Base-by-base conservation (phyloP, 2,888 invertebrate genomes). In the Piscicola geometra region DNA sequence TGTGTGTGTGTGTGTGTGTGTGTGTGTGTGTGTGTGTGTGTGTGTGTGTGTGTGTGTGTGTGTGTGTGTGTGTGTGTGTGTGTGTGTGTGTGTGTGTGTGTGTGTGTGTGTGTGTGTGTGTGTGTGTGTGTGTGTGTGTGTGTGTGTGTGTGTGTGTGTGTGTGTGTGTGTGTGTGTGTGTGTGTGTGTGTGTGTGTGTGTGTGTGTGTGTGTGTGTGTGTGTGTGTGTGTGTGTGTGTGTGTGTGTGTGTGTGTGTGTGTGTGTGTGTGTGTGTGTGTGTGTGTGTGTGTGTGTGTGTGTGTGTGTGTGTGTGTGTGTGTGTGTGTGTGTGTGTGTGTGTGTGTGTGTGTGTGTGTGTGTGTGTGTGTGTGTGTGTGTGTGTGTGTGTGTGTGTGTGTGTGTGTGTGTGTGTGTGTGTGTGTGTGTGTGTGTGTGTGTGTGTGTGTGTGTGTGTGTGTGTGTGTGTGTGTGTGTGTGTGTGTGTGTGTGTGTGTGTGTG, bases 201-300 rank as follows among this genome's bases (percentile, higher is more conserved):
- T 56, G 60, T 56, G 60, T 56, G 60, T 56, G 60, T 56, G 60
- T 56, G 60, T 56, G 60, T 75, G 70, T 69, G 69, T 69, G 75
- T 75, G 69, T 75, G 56, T 50, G 69, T 75, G 75, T 75, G 69
- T 70, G 75, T 75, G 69, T 75, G 75, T 75, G 69, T 75, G 75
- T 70, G 69, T 70, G 75, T 70, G 69, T 75, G 75, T 52, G 69
- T 75, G 70, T 75, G 69, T 70, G 75, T 70, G 69, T 75, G 75
- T 75, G 69, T 70, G 70, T 70, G 69, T 75, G 75, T 52, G 69
- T 70, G 70, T 75, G 69, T 47, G 75, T 35, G 67, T 67, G 67
- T 32, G 67, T 67, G 67, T 52, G 52, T 70, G 70, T 75, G 60
- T 56, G 60, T 56, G 60, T 56, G 60, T 72, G 72, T 76, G 21